Base-by-base conservation (phyloP, 2,888 invertebrate genomes). In the Portevinia maculata region DNA sequence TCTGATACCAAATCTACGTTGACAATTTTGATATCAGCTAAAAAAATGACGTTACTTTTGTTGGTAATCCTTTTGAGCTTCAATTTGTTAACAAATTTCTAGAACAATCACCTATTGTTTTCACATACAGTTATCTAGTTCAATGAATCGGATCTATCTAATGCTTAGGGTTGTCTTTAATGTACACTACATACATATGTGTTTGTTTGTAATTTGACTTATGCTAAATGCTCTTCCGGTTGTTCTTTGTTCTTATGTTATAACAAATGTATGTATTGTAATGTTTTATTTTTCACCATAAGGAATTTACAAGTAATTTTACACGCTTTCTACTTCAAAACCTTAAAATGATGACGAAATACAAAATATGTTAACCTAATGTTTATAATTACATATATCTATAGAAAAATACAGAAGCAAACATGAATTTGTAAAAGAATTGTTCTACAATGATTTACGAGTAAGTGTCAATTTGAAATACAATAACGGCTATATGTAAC, bases 1-100 rank as follows among this genome's bases (percentile, higher is more conserved):
- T 90, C 90, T 87, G 88, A 88, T 90, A 88, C 90, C 90, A 89
- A 89, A 89, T 89, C 89, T 89, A 90, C 89, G 87, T 87, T 85
- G 87, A 89, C 86, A 87, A 86, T 85, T 88, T 90, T 89, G 89
- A 90, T 88, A 90, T 90, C 89, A 89, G 89, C 89, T 89, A 90
- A 88, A 89, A 89, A 89, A 89, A 89, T 89, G 89, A 89, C 89
- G 90, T 89, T 50, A 78, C 67, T 78, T 67, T 41, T 55, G 15
- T 9, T 44, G 17, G 44, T 44, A 59, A 59, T 71, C 46, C 64
- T 34, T 53, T 70, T 39, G 64, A 73, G 73, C 73, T 79, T 79
- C 73, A 73, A 73, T 67, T 8, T 44, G 24, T 21, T 19, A 60
- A 67, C 37, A 65, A n/a, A 46, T 59, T 70, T 59, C 30, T 48